These are phyloP conservation scores for Dissostichus mawsoni DNA, from an alignment of 2,113 vertebrate species.

Conservation along the genomic window DNA sequence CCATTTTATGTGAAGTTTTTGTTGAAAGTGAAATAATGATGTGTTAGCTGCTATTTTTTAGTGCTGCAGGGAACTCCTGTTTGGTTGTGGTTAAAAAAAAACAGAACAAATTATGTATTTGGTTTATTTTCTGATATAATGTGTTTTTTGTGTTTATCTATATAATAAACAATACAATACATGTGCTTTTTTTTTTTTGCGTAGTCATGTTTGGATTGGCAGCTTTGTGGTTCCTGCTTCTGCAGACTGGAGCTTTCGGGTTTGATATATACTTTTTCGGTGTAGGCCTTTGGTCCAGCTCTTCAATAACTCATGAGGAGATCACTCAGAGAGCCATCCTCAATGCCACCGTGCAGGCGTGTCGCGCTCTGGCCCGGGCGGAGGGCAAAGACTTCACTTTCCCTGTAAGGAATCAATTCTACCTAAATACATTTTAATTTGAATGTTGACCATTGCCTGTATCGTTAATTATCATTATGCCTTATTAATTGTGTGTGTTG, in stretches of 20 bases:
- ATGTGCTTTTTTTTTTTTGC: not conserved
- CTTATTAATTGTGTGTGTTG: not conserved
- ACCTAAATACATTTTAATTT: not conserved
- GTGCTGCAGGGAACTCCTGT: too few relatives aligned
- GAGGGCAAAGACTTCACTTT: conserved; percentile 11
- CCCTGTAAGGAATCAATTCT: not conserved
- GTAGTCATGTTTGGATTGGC: not conserved
- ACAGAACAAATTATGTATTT: too few relatives aligned
- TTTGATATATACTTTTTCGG: not conserved
- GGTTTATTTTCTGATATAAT: not conserved
- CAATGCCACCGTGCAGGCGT: not conserved
- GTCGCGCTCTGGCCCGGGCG: not conserved
- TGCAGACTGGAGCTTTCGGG: not conserved
- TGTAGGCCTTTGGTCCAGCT: too few relatives aligned
- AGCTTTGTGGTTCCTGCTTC: not conserved
- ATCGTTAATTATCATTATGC: not conserved
- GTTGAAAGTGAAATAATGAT: not conserved
- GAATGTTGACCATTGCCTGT: not conserved
- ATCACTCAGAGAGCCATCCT: not conserved
- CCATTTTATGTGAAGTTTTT: not conserved
- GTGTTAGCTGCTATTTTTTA: too few relatives aligned
- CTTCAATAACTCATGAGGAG: not conserved
- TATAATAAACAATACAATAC: not conserved
- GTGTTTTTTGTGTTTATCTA: too few relatives aligned
- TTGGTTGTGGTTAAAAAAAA: not conserved